Evolutionary conservation across 2,888 invertebrate species (phyloP).

Genomic region (Drosophila barbarae): DNA sequence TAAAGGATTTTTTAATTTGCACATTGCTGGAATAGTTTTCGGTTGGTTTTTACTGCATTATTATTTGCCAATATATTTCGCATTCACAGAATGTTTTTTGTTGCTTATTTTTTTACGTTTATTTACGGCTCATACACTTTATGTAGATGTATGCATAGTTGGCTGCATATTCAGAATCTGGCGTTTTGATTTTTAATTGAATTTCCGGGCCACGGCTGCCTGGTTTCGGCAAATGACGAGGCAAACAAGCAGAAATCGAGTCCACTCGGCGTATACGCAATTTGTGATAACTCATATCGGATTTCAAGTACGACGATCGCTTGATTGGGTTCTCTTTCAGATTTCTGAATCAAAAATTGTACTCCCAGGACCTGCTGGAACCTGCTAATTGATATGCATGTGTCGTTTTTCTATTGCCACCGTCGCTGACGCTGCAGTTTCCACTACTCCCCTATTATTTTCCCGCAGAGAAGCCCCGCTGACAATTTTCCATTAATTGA

Average conservation of each 20-base stretch:
- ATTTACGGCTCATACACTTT: constrained; percentile 13
- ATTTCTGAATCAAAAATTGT: constrained; percentile 32
- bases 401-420: constrained; percentile 27
- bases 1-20: constrained; percentile 20
- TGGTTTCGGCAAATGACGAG: constrained; percentile 15
- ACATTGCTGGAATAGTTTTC: constrained; percentile 31
- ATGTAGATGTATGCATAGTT: constrained; percentile 23
- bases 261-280: constrained; percentile 38
- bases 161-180: constrained; percentile 31
- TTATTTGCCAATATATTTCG: constrained; percentile 42
- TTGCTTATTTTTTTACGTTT: constrained; percentile 1
- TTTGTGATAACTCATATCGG: constrained; percentile 25
- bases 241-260: constrained; percentile 36
- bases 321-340: constrained; percentile 28
- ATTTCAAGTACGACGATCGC: constrained; percentile 30
- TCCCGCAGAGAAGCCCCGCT: constrained; percentile 9
- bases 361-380: constrained; percentile 8
- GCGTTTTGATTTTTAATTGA: constrained; percentile 49
- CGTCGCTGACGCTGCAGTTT: constrained; percentile 6
- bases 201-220: constrained; percentile 26
- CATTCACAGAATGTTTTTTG: constrained; percentile 13
- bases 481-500: constrained; percentile 49
- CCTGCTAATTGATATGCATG: constrained; percentile 45
- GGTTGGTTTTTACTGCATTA: constrained; percentile 33
- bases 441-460: constrained; percentile 6